Evolutionary conservation across 2,888 invertebrate species (phyloP), one percentile per base, ranked within the genome.

Genomic region (Fragum whitleyi): DNA sequence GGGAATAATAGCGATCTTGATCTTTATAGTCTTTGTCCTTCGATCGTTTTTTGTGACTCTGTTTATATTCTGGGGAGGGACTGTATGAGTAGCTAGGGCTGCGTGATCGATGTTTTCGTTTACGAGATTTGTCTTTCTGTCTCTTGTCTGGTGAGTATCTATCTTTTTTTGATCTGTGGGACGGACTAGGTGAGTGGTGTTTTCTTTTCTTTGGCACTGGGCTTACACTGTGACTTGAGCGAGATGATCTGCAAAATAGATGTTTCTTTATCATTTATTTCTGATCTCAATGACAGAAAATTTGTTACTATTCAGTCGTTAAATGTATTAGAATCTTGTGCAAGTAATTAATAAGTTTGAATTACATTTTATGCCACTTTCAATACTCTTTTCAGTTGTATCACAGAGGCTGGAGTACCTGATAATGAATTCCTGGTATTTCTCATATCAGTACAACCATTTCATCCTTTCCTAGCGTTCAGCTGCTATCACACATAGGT

Each of bases 161-260:
- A n/a, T 88, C 87, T 72, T 89, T 91, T 76, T 89, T 89, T 47
- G 84, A 82, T 67, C 85, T 89, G 59, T 87, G 76, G 5, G 80
- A 71, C 0, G 88, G 81, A 65, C 83, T 83, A 16, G 74, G 76
- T 26, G 75, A 86, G 28, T 78, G 87, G 14, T 81, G 68, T 71
- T 84, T 80, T n/a, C 82, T 75, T 23, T 87, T 87, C 47, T 80
- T 83, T 29, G 86, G 84, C 51, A 84, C 86, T 67, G 81, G 87
- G 74, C 91, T 90, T 61, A 74, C 80, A 59, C 89, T 90, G 39
- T 87, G 81, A 77, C 86, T 88, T 21, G 87, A 88, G 23, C 81
- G 74, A 28, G 87, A 87, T 14, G 83, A 88, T 65, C 87, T 87
- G 53, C 69, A 81, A 76, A 57, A 74, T 59, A 28, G 59, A 23